Base-by-base conservation (phyloP, 2,888 invertebrate genomes). In the Drosophila nr. perissopoda region DNA sequence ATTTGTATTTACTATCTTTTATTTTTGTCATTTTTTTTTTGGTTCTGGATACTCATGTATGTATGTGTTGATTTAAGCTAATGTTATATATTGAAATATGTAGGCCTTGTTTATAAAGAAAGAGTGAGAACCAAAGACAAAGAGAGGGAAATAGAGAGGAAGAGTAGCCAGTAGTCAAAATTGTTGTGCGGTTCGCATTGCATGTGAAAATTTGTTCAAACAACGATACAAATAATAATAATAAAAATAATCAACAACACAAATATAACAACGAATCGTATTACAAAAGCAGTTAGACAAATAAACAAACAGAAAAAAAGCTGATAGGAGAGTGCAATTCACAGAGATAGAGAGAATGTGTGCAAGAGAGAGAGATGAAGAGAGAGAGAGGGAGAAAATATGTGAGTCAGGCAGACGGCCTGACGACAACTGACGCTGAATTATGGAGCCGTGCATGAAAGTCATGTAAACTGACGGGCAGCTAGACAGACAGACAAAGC, bases 121-220 rank as follows among this genome's bases (percentile, higher is more conserved):
- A 25, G 34, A 36, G n/a, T 18, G 42, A 25, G 38, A 21, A 0
- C 21, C 16, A 45, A 16, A 31, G 33, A 33, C 29, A 29, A 18
- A 16, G 25, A n/a, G 34, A 4, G n/a, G 4, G 45, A 11, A 21
- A 18, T 31, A 25, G 51, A 18, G 25, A 2, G 25, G 4, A 18
- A 33, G 61, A 34, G 25, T 11, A 31, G 29, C 13, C 29, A 31
- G 56, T 38, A 25, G 42, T 42, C n/a, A 45, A 54, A 62, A 57
- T 36, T 16, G 36, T 49, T 36, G 29, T 57, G 58, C 4, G 45
- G 36, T 63, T 54, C 48, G 52, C 71, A 66, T 87, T 77, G 89
- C 90, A 88, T 90, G 90, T 86, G 89, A 78, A 88, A 88, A 88
- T 86, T 76, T 72, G 89, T 82, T 76, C 77, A 78, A 87, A 89